Evolutionary conservation across 2,888 invertebrate species (phyloP).

Genomic region (Agrotis ipsilon): DNA sequence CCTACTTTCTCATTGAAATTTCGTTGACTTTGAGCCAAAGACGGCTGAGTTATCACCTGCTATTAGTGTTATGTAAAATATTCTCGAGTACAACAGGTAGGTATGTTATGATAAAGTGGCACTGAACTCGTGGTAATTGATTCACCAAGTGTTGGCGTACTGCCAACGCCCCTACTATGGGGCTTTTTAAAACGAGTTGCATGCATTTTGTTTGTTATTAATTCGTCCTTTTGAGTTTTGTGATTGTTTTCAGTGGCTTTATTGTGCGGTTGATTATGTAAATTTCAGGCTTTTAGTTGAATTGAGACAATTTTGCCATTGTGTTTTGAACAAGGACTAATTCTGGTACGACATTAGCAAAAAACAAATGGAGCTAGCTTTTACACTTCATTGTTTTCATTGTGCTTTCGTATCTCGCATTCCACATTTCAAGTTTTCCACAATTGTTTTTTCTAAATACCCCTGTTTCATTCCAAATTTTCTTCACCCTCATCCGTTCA

Average conservation of each 20-base stretch:
- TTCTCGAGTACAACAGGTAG: slow-evolving; percentile 70
- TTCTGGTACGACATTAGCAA: too few species aligned
- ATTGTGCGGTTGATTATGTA: background rate
- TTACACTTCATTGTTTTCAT: background rate
- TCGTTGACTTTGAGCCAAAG: slow-evolving; percentile 14
- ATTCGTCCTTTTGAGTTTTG: background rate
- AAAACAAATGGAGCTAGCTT: too few species aligned
- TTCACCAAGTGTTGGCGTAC: slow-evolving; percentile 69
- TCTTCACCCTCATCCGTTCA: background rate
- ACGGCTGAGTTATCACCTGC: slow-evolving; percentile 20
- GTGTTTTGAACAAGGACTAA: too few species aligned
- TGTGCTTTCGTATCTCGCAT: background rate
- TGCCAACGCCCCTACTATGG: slow-evolving; percentile 67
- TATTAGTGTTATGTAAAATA: slow-evolving; percentile 19
- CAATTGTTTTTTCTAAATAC: background rate
- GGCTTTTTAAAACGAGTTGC: slow-evolving; percentile 25
- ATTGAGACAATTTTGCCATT: too few species aligned
- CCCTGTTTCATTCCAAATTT: background rate
- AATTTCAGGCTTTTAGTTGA: background rate
- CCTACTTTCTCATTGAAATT: background rate
- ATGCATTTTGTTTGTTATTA: slow-evolving; percentile 19
- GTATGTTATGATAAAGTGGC: slow-evolving; percentile 76
- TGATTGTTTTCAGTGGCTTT: background rate
- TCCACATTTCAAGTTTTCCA: background rate
- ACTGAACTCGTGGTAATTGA: slow-evolving; percentile 76